These are phyloP conservation scores for Globodera ellingtonae DNA, from an alignment of 1,140 invertebrate genomes.

Conservation along the genomic window DNA sequence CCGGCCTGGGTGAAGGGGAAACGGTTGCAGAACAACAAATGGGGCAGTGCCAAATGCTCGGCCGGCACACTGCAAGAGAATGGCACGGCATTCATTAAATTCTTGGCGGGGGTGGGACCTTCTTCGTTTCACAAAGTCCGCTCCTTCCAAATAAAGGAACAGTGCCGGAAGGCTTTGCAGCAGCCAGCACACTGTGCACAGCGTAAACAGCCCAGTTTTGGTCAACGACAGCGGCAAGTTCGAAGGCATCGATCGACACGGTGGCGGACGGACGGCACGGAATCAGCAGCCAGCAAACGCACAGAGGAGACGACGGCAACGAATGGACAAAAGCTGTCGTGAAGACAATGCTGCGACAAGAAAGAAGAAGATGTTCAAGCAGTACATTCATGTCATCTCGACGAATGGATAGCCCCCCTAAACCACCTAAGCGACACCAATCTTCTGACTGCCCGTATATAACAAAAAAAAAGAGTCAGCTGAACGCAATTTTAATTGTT, in stretches of 20 bases:
- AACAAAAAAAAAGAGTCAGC: no score
- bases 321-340: background rate
- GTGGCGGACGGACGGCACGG: no score
- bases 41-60: constrained; percentile 22
- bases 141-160: constrained; percentile 26
- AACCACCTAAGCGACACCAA: no score
- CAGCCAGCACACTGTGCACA: constrained; percentile 22
- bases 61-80: constrained; percentile 14
- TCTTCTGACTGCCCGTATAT: no score
- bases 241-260: background rate
- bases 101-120: background rate
- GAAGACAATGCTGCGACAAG: background rate
- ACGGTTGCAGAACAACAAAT: constrained; percentile 34
- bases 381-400: background rate
- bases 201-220: constrained; percentile 10
- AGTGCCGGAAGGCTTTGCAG: constrained; percentile 19
- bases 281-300: no score
- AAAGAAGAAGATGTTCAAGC: background rate
- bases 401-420: no score
- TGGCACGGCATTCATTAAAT: background rate
- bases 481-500: no score
- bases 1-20: constrained; percentile 42
- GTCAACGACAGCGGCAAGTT: background rate
- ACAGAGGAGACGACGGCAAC: background rate
- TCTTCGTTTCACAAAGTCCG: constrained; percentile 11